These are phyloP conservation scores for Tauraco hartlaubi DNA, from an alignment of 2,797 vertebrate genomes.

Conservation along the genomic window DNA sequence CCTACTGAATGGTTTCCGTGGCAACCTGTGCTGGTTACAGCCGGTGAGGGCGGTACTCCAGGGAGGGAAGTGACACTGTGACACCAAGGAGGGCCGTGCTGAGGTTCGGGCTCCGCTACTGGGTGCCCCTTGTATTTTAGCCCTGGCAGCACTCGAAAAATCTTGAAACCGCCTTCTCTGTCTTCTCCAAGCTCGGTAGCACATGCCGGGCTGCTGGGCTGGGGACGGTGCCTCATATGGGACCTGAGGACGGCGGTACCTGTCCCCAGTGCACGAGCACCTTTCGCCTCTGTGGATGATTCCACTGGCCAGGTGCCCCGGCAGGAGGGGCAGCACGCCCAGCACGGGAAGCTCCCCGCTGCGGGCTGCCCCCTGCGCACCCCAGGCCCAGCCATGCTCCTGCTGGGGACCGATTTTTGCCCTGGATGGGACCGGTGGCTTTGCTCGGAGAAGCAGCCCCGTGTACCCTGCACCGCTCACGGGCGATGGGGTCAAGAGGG, in stretches of 20 bases:
- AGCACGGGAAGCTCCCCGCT: rapidly evolving
- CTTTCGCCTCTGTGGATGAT: not conserved
- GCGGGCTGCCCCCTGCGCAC: not conserved
- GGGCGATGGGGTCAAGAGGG: not conserved
- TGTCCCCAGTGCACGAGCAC: not conserved
- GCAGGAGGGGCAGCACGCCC: not conserved
- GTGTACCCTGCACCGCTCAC: rapidly evolving
- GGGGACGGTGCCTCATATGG: rapidly evolving
- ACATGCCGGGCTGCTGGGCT: not conserved
- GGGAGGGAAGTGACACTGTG: not conserved
- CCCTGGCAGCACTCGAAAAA: not conserved
- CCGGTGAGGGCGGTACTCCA: rapidly evolving
- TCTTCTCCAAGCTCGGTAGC: not conserved
- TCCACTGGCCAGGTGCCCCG: rapidly evolving
- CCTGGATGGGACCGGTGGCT: rapidly evolving
- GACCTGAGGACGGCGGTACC: rapidly evolving
- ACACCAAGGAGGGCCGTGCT: not conserved
- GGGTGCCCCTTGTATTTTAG: rapidly evolving
- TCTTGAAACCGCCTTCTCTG: not conserved
- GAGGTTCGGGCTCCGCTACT: not conserved
- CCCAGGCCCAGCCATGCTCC: not conserved
- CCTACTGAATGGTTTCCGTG: not conserved
- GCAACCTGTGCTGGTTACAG: not conserved
- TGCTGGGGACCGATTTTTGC: no score
- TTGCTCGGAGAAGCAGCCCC: not conserved